Base-by-base conservation (phyloP, 2,113 vertebrate species). In the Prunella himalayana region DNA sequence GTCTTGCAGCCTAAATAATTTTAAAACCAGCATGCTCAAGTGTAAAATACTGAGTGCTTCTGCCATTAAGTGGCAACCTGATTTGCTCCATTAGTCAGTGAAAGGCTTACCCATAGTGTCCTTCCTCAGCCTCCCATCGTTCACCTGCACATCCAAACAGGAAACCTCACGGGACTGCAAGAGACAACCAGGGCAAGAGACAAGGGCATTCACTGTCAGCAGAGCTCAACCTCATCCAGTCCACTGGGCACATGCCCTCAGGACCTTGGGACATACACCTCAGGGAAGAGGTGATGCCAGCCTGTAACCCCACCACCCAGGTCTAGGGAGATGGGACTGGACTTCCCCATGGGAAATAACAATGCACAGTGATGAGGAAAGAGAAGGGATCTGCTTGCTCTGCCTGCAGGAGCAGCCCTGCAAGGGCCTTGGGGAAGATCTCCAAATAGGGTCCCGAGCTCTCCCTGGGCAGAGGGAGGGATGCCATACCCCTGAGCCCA, bases 131-230 rank as follows among this genome's bases (percentile, higher is more conserved):
- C 56, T 97, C 66, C 93, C 97, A 0, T 59, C 88, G 0, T 97
- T 92, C 84, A 98, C 95, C 14, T 97, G 97, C 80, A 98, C 97
- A 0, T 98, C 97, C 75, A 98, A 77, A 68, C 97, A 95, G 76
- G 97, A 97, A 89, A 98, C 84, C 87, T 98, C 98, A 13, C 98
- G 97, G 47, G 97, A 93, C 98, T 98, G 84, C 49, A 96, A 94
- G 56, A 93, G 42, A 70, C 56, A 96, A 44, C 5, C 5, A 3
- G 28, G 23, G 17, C 47, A 69, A 77, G 50, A 64, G 47, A 57
- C 50, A 73, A 61, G 45, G 11, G 3, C 0, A 1, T 21, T 76
- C 7, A 0, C 13, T 47, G 10, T 35, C 31, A 54, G 47, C 51
- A 24, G 10, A 37, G 33, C 21, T 73, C 25, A 5, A 27, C 61